These are phyloP conservation scores for Campylorhamphus procurvoides DNA, from an alignment of 2,113 vertebrate genomes.

Conservation along the genomic window DNA sequence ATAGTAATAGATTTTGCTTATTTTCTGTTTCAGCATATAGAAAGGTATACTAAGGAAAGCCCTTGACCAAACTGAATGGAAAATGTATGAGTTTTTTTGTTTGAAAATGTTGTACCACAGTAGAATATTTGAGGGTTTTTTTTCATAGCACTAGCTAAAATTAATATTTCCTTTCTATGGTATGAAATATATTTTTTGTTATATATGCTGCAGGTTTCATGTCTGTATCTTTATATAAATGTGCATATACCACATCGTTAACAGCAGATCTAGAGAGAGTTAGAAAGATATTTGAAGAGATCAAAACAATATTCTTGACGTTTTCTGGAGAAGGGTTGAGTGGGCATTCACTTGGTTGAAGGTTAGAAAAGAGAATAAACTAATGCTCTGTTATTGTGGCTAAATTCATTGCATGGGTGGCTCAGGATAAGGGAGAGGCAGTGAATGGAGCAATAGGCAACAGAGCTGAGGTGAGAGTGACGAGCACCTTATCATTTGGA, in stretches of 20 bases:
- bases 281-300: background rate
- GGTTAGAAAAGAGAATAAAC: background rate
- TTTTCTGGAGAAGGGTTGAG: background rate
- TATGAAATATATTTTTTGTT: background rate
- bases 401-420: background rate
- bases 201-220: accelerated
- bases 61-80: background rate
- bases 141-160: background rate
- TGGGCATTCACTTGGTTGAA: background rate
- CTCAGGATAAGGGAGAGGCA: background rate
- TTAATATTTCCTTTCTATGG: background rate
- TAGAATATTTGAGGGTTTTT: background rate
- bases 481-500: accelerated
- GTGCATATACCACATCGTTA: background rate
- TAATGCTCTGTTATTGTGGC: background rate
- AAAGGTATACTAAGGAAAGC: background rate
- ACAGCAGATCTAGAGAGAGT: background rate
- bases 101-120: background rate
- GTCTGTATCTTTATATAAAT: background rate
- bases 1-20: background rate
- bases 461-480: accelerated
- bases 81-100: background rate
- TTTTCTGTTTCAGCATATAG: background rate
- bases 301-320: background rate
- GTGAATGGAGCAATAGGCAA: background rate